These are phyloP conservation scores for Pollenia griseotomentosa DNA, from an alignment of 2,888 invertebrate species.

Conservation along the genomic window DNA sequence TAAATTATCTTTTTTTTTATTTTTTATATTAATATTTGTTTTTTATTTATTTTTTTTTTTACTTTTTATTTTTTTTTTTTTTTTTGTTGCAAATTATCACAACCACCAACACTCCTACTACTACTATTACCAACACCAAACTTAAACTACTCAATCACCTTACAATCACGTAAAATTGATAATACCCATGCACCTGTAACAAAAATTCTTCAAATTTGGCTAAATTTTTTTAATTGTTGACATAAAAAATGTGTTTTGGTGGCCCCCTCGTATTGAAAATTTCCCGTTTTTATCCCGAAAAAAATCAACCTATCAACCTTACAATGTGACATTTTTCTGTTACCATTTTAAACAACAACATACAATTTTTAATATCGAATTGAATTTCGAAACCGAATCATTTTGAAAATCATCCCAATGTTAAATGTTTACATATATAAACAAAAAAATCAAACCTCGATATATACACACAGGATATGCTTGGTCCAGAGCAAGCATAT, in stretches of 20 bases:
- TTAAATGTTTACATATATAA: conserved; percentile 67
- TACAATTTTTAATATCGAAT: conserved; percentile 62
- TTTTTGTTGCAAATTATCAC: conserved; percentile 74
- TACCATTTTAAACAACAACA: conserved; percentile 69
- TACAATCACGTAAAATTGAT: conserved; percentile 67
- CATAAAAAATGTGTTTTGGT: conserved; percentile 71
- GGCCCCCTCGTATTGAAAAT: conserved; percentile 67
- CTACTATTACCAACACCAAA: conserved; percentile 74
- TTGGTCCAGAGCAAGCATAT: conserved; percentile 97
- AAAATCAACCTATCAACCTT: conserved; percentile 63
- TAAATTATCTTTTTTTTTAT: conserved; percentile 60
- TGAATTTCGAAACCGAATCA: conserved; percentile 68
- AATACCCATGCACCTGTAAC: conserved; percentile 72
- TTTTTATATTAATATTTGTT: conserved; percentile 59
- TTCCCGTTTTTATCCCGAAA: conserved; percentile 37
- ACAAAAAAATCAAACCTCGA: conserved; percentile 69
- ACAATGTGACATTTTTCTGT: conserved; percentile 72
- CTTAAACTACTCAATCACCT: conserved; percentile 62
- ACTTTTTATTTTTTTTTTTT: conserved; percentile 68
- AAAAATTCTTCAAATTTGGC: conserved; percentile 72
- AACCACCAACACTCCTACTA: conserved; percentile 70
- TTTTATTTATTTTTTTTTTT: conserved; percentile 54
- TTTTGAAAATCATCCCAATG: conserved; percentile 69
- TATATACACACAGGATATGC: conserved; percentile 83
- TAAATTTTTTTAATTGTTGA: conserved; percentile 64